Evolutionary conservation across 2,797 vertebrate species (phyloP).

Genomic region (Phalloptychus januarius): DNA sequence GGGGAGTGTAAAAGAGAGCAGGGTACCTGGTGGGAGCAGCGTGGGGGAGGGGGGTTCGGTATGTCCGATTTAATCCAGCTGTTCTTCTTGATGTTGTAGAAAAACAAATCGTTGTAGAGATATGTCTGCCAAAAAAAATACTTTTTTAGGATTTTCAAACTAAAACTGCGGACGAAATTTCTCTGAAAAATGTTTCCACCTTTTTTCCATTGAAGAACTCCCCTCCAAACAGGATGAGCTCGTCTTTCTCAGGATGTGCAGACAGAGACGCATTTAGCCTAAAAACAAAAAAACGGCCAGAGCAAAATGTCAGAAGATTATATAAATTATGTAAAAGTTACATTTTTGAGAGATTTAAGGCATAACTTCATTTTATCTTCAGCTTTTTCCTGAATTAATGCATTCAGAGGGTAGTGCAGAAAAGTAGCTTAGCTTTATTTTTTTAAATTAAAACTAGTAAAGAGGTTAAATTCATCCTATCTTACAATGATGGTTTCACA

Average conservation of each 20-base stretch:
- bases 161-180: background rate
- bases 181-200: conserved; percentile 30
- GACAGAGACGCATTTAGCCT: conserved; percentile 91
- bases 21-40: conserved; percentile 93
- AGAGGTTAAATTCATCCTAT: background rate
- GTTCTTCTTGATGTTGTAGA: conserved; percentile 93
- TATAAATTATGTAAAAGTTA: background rate
- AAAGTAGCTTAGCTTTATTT: background rate
- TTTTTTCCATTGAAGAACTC: conserved; percentile 97
- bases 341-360: background rate
- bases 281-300: conserved; percentile 7
- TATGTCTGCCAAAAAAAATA: conserved; percentile 80
- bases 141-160: background rate
- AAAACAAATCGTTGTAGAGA: conserved; percentile 91
- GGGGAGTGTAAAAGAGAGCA: background rate
- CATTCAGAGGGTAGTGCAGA: background rate
- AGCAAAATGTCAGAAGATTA: background rate
- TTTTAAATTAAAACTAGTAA: background rate
- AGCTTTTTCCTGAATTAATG: background rate
- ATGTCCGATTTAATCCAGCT: conserved; percentile 89
- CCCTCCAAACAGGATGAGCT: conserved; percentile 95
- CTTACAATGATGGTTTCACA: too few relatives aligned
- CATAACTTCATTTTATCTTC: background rate
- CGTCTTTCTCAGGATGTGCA: conserved; percentile 92
- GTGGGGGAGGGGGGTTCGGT: conserved; percentile 89